Conservation (phyloP, 2,113 vertebrate species). For the Ophiodon elongatus region DNA sequence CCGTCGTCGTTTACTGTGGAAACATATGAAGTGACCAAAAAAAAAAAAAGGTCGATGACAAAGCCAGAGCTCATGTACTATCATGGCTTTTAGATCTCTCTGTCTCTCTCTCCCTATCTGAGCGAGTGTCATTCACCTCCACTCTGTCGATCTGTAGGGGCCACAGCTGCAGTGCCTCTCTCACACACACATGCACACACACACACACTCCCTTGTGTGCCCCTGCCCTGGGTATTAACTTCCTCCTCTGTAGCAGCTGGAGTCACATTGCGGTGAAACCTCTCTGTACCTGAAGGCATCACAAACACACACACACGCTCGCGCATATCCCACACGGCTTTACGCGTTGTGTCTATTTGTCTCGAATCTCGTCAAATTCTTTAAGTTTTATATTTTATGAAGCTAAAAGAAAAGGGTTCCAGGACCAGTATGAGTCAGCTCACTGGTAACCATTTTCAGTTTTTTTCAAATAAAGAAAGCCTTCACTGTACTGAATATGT, state of each 20-base stretch:
- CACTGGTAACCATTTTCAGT: conserved; percentile 27
- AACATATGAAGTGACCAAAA: background rate
- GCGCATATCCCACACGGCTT: conserved; percentile 28
- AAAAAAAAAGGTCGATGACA: background rate
- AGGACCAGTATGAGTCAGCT: conserved; percentile 43
- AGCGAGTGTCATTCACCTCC: conserved; percentile 41
- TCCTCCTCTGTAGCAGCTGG: conserved; percentile 82
- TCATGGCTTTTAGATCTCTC: background rate
- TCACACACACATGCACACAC: conserved; percentile 28
- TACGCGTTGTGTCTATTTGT: conserved; percentile 10
- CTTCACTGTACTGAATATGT: conserved; percentile 43
- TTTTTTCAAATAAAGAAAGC: conserved; percentile 38
- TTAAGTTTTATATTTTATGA: conserved; percentile 4
- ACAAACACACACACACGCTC: conserved; percentile 44
- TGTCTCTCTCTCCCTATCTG: conserved; percentile 1
- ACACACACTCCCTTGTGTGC: conserved; percentile 71
- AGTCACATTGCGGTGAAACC: conserved; percentile 74
- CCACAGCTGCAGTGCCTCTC: conserved; percentile 65
- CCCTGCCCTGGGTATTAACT: conserved; percentile 75
- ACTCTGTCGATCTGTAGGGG: conserved; percentile 47
- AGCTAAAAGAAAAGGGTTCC: background rate
- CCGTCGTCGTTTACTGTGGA: background rate
- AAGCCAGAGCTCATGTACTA: background rate
- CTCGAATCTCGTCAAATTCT: conserved; percentile 23
- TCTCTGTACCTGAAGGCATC: conserved; percentile 80